A percentile compares a stretch with the other conserved stretches of the same genome.
These are phyloP conservation scores for Podarcis muralis DNA, from an alignment of 2,113 vertebrate genomes.

Conservation along the genomic window DNA sequence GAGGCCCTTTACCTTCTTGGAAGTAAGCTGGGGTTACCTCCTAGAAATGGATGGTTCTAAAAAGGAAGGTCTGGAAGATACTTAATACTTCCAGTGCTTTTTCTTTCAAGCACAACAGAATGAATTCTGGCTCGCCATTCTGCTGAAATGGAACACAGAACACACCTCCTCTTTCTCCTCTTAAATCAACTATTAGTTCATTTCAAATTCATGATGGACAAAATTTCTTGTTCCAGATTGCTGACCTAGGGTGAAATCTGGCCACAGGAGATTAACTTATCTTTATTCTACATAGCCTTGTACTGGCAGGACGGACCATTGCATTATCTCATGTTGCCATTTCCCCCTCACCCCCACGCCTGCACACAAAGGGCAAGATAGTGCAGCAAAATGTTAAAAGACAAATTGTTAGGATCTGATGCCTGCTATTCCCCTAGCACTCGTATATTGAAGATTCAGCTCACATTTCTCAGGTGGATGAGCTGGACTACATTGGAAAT, in stretches of 20 bases:
- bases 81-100: background rate
- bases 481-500: background rate
- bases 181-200: background rate
- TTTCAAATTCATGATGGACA: background rate
- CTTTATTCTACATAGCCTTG: background rate
- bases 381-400: background rate
- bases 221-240: background rate
- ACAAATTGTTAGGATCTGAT: background rate
- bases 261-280: background rate
- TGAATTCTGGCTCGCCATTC: background rate
- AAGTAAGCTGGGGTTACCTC: background rate
- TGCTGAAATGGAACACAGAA: background rate
- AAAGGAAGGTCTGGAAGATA: background rate
- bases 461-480: background rate
- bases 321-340: background rate
- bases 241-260: accelerated
- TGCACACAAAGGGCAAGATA: background rate
- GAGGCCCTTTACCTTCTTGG: too few relatives aligned
- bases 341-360: background rate
- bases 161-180: background rate
- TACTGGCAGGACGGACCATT: background rate
- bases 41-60: background rate
- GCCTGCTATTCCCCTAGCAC: constrained; percentile 1
- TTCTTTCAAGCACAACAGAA: background rate
- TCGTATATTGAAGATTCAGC: background rate